Base-by-base conservation (phyloP, 1,140 invertebrate genomes). In the Pogonomyrmex barbatus region DNA sequence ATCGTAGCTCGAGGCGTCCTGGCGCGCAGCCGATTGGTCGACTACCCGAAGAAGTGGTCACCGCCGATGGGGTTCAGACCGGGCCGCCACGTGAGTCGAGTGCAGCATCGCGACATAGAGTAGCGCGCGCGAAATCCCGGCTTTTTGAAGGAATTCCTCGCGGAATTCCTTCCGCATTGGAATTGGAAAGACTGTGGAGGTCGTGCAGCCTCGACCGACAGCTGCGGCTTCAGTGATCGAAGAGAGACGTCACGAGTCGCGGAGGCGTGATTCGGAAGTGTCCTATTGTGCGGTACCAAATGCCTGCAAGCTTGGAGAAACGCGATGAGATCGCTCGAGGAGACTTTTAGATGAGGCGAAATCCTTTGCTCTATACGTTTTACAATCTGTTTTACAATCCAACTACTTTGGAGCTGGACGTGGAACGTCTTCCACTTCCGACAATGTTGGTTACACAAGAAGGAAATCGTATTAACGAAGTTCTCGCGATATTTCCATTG, bases 61-160 rank as follows among this genome's bases (percentile, higher is more conserved):
- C 71, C 82, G 75, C 81, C 87, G 68, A 87, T 76, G 73, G 79
- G 76, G 88, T 87, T 89, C 90, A 89, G 89, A 91, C 86, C 89
- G 87, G 77, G 90, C 73, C 77, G 86, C 92, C 93, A 94, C 93
- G 93, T 93, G 92, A 93, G 90, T 90, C 89, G 85, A 83, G 68
- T 81, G 77, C 70, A 82, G 76, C 84, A 87, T 65, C 87, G 87
- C 73, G 73, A 83, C 85, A 56, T 65, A 82, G 88, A 83, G 70
- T 85, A 82, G 52, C 81, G 56, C 75, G 87, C 63, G 86, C 70
- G 67, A 58, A 70, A 77, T 89, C 85, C 33, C 84, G 10, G 30
- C 47, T 73, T 88, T 39, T 54, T 17, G 17, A 47, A 42, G 9
- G 33, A 81, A n/a, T n/a, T n/a, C n/a, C 33, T 6, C 54, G 6